Evolutionary conservation across 2,888 invertebrate species (phyloP).

Genomic region (Bembecia ichneumoniformis): DNA sequence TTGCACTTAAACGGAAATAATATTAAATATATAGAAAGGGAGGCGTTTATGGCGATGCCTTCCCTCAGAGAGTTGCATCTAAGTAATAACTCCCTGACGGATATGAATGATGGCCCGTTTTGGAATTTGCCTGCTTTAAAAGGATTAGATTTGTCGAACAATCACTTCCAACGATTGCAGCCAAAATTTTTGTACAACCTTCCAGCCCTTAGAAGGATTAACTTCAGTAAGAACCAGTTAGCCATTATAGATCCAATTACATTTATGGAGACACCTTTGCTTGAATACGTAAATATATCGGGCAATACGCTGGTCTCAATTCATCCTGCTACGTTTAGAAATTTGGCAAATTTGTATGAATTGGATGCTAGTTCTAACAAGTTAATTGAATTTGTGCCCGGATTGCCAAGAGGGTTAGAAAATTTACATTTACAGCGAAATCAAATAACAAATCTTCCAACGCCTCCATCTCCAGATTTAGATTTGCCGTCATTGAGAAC

Average conservation of each 20-base stretch:
- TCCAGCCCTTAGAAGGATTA: conserved; percentile 81
- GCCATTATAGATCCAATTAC: conserved; percentile 79
- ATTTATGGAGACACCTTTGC: conserved; percentile 78
- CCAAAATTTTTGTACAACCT: conserved; percentile 80
- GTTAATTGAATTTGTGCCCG: conserved; percentile 82
- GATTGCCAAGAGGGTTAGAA: conserved; percentile 83
- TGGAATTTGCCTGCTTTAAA: conserved; percentile 89
- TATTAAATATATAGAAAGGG: conserved; percentile 80
- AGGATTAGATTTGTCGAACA: conserved; percentile 85
- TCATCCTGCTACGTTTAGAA: conserved; percentile 83
- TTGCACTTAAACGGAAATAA: conserved; percentile 86
- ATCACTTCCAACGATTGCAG: conserved; percentile 80
- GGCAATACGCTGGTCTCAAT: conserved; percentile 79
- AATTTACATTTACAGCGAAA: conserved; percentile 80
- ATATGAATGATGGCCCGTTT: conserved; percentile 80
- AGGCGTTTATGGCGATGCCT: conserved; percentile 87
- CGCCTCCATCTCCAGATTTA: conserved; percentile 76
- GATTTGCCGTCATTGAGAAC: conserved; percentile 81
- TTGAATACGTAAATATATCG: conserved; percentile 87
- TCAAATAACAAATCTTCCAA: conserved; percentile 77
- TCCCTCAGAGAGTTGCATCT: conserved; percentile 85
- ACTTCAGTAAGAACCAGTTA: conserved; percentile 82
- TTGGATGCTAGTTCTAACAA: conserved; percentile 83
- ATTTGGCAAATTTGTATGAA: conserved; percentile 82
- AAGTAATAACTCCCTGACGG: conserved; percentile 85